Evolutionary conservation across 1,140 invertebrate species (phyloP).

Genomic region (Lineus longissimus): DNA sequence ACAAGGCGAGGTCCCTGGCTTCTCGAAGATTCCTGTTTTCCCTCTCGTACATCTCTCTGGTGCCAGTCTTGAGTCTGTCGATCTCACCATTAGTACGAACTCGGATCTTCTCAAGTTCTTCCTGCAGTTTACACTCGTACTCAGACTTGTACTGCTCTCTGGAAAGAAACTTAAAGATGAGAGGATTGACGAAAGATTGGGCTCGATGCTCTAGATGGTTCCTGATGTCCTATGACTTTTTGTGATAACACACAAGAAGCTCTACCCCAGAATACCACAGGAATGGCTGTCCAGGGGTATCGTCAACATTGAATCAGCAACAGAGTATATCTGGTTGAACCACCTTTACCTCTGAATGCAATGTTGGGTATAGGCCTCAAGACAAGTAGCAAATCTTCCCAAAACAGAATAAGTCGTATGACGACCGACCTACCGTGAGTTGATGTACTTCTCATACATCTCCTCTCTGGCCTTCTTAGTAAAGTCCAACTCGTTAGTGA

Average conservation of each 20-base stretch:
- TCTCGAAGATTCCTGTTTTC: conserved; percentile 53
- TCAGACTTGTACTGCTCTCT: conserved; percentile 54
- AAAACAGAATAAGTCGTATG: no score
- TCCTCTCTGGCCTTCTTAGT: conserved; percentile 50
- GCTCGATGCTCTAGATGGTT: no score
- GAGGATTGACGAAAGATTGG: neutral
- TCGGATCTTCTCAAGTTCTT: conserved; percentile 49
- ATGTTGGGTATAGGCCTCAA: no score
- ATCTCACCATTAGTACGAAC: conserved; percentile 49
- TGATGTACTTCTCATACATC: conserved; percentile 55
- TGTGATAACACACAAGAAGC: no score
- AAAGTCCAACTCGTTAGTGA: conserved; percentile 43
- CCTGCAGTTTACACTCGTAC: conserved; percentile 51
- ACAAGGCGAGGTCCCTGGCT: conserved; percentile 47
- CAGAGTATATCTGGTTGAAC: no score
- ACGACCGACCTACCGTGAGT: conserved; percentile 49
- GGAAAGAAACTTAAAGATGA: conserved; percentile 10
- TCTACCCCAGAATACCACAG: no score
- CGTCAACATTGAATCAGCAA: no score
- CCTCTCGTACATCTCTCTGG: conserved; percentile 52
- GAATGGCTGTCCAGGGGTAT: no score
- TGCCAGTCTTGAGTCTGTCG: conserved; percentile 46
- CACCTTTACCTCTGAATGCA: no score
- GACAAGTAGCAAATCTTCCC: no score
- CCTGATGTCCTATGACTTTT: no score